phyloP scores from a whole-genome alignment of 2,888 invertebrate genomes.

The Lydus trimaculatus region DNA sequence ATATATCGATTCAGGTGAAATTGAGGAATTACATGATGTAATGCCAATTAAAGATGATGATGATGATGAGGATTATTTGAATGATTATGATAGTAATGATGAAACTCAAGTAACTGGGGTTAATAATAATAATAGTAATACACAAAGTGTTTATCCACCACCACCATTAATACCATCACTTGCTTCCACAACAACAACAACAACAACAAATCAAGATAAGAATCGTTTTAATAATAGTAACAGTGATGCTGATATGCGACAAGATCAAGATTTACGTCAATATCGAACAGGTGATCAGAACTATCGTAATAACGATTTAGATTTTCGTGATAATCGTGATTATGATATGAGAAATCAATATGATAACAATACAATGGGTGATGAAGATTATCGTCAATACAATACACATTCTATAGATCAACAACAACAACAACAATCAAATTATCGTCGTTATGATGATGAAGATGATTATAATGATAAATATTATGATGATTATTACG shows the following conservation, averaged over 20 bases:
- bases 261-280: constrained; percentile 39
- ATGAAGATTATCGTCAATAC: constrained; percentile 49
- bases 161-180: constrained; percentile 16
- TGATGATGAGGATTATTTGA: constrained; percentile 58
- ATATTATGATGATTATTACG: constrained; percentile 59
- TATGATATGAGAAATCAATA: constrained; percentile 47
- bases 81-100: constrained; percentile 63
- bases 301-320: constrained; percentile 40
- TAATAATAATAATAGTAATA: too few species aligned
- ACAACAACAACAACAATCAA: constrained; percentile 31
- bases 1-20: constrained; percentile 80
- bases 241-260: constrained; percentile 41
- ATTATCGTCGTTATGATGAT: constrained; percentile 40
- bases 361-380: constrained; percentile 32
- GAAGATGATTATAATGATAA: constrained; percentile 56
- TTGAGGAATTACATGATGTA: constrained; percentile 81
- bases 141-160: constrained; percentile 13
- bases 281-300: constrained; percentile 31
- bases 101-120: constrained; percentile 32
- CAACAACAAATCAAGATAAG: constrained; percentile 51
- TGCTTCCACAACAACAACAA: constrained; percentile 35
- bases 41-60: constrained; percentile 74
- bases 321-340: constrained; percentile 47
- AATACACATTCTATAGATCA: constrained; percentile 27
- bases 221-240: constrained; percentile 35